phyloP scores from a whole-genome alignment of 2,888 invertebrate species.

The Rhamphomyia laevipes region DNA sequence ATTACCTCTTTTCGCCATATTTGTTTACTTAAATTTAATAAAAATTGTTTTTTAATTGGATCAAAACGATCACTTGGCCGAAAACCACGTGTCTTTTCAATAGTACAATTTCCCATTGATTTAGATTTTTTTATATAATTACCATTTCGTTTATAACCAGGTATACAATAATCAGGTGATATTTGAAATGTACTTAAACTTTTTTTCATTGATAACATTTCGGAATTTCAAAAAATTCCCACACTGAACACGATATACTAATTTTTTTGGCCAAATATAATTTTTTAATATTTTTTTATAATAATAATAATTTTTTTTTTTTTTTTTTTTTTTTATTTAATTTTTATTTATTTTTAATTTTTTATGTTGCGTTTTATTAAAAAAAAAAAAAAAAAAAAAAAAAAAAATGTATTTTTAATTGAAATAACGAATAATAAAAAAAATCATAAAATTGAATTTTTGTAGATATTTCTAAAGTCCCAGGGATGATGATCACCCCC shows the following conservation, averaged over 20 bases:
- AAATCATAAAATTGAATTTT: no score
- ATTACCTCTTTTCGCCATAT: conserved; percentile 44
- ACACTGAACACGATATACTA: no score
- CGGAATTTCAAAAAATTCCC: background rate
- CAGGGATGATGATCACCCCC: no score
- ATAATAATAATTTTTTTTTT: conserved; percentile 1
- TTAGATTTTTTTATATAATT: conserved; percentile 37
- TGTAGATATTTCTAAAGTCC: no score
- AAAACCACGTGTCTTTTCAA: conserved; percentile 63
- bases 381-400: no score
- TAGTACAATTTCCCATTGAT: conserved; percentile 44
- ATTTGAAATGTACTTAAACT: conserved; percentile 16
- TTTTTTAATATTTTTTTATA: background rate
- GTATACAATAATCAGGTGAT: conserved; percentile 32
- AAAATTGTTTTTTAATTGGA: conserved; percentile 66
- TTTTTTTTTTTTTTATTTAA: background rate
- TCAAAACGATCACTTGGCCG: conserved; percentile 74
- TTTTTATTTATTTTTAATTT: background rate
- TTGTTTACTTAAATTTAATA: conserved; percentile 67
- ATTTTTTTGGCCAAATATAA: background rate
- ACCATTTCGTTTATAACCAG: background rate
- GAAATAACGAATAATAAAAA: no score
- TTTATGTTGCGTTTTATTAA: no score
- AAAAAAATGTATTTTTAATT: no score
- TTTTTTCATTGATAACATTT: conserved; percentile 13